phyloP scores from a whole-genome alignment of 2,888 invertebrate genomes.

The Panorpa germanica region DNA sequence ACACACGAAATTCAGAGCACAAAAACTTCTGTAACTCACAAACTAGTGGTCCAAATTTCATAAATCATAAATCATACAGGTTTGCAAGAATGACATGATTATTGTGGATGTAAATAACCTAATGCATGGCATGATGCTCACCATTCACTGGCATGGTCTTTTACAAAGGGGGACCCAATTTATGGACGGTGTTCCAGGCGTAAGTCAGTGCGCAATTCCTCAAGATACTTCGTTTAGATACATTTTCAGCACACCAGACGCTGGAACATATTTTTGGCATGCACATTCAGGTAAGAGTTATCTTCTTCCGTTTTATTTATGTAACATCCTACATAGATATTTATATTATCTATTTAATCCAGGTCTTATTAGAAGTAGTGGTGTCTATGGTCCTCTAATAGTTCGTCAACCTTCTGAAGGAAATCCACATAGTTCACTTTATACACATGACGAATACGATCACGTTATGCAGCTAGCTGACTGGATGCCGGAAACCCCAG shows the following conservation, averaged over 20 bases:
- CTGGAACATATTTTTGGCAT: conserved; percentile 69
- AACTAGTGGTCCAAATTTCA: too few relatives aligned
- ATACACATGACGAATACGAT: conserved; percentile 50
- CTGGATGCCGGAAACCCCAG: conserved; percentile 49
- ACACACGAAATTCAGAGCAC: too few relatives aligned
- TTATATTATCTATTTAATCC: too few relatives aligned
- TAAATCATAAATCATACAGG: too few relatives aligned
- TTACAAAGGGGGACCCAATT: conserved; percentile 55
- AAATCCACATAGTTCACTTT: conserved; percentile 37
- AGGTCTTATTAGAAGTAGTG: conserved; percentile 58
- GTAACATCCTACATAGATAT: too few relatives aligned
- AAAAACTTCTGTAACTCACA: too few relatives aligned
- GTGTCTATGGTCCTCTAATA: conserved; percentile 55
- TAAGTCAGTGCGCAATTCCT: conserved; percentile 65
- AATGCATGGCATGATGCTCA: conserved; percentile 53
- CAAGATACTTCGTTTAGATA: conserved; percentile 49
- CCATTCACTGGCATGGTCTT: conserved; percentile 80
- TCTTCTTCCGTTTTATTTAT: too few relatives aligned
- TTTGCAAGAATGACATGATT: conserved; percentile 60
- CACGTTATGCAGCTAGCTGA: conserved; percentile 57
- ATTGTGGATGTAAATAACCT: conserved; percentile 63
- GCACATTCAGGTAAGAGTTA: conserved; percentile 44
- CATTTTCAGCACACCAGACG: conserved; percentile 43
- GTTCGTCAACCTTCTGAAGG: conserved; percentile 41
- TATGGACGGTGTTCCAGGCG: conserved; percentile 70